A percentile compares a stretch with the other conserved stretches of the same genome.
These are phyloP conservation scores for Aporrectodea caliginosa DNA, from an alignment of 1,140 invertebrate genomes.

Conservation along the genomic window DNA sequence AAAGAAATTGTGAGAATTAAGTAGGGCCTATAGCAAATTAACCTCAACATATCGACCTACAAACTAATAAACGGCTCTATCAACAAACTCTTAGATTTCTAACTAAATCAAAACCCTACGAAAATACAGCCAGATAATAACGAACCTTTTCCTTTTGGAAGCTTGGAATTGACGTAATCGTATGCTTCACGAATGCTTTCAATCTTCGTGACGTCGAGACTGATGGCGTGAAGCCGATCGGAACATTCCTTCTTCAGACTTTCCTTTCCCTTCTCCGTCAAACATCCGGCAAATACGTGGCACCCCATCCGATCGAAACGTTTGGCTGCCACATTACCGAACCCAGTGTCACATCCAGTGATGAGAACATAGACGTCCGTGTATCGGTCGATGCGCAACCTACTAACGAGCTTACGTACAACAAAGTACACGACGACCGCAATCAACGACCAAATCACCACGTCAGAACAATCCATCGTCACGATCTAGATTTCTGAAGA, in stretches of 20 bases:
- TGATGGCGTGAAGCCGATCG: neutral
- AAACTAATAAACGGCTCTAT: too few species aligned
- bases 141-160: neutral
- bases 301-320: slow-evolving; percentile 47
- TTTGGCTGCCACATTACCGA: slow-evolving; percentile 48
- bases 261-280: neutral
- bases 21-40: too few species aligned
- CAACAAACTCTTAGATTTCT: neutral
- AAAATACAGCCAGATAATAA: too few species aligned
- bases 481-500: neutral
- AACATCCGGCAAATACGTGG: slow-evolving; percentile 52
- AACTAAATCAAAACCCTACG: too few species aligned
- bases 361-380: slow-evolving; percentile 8
- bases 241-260: neutral
- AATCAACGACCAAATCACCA: neutral
- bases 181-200: slow-evolving; percentile 6
- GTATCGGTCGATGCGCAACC: neutral
- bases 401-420: neutral
- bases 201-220: neutral
- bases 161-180: neutral
- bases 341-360: slow-evolving; percentile 54
- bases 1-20: too few species aligned
- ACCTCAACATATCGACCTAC: too few species aligned
- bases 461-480: neutral
- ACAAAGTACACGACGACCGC: neutral